Conservation (phyloP, 2,888 invertebrate species). For the Salticus scenicus region DNA sequence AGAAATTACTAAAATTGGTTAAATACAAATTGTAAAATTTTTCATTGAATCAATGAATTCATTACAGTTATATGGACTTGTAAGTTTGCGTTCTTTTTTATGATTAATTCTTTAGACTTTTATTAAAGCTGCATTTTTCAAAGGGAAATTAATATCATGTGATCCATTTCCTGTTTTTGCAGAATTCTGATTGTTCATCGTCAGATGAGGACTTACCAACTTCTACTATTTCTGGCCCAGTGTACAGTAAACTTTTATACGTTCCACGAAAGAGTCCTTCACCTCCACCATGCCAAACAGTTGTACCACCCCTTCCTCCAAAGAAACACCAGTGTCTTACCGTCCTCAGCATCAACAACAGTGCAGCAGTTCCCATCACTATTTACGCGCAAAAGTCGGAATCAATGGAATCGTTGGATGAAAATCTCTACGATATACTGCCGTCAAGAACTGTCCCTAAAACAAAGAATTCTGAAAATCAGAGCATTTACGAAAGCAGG, state of each 20-base stretch:
- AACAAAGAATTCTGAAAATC: not conserved
- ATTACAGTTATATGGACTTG: too few species aligned
- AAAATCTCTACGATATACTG: conserved; percentile 37
- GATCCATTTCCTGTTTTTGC: not conserved
- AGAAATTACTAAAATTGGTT: too few species aligned
- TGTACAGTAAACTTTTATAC: conserved; percentile 60
- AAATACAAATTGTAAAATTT: too few species aligned
- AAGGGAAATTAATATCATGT: too few species aligned
- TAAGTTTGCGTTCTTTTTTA: too few species aligned
- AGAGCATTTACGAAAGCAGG: conserved; percentile 54
- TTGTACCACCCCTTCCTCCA: conserved; percentile 41
- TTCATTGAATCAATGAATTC: too few species aligned
- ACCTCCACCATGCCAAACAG: conserved; percentile 41
- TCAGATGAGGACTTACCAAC: not conserved
- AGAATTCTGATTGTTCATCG: conserved; percentile 24
- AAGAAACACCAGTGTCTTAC: conserved; percentile 16
- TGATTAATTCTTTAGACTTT: too few species aligned
- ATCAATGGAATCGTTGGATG: not conserved
- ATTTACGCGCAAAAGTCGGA: not conserved
- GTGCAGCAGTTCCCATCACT: not conserved
- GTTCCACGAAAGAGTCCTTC: conserved; percentile 52
- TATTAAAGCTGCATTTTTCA: too few species aligned
- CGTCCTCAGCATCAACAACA: conserved; percentile 5
- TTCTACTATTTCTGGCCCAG: conserved; percentile 30
- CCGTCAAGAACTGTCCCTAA: not conserved